Percentiles rank a stretch among this genome's conserved stretches.
These are phyloP conservation scores for Spondyliosoma cantharus DNA, from an alignment of 2,797 vertebrate species.

Conservation along the genomic window DNA sequence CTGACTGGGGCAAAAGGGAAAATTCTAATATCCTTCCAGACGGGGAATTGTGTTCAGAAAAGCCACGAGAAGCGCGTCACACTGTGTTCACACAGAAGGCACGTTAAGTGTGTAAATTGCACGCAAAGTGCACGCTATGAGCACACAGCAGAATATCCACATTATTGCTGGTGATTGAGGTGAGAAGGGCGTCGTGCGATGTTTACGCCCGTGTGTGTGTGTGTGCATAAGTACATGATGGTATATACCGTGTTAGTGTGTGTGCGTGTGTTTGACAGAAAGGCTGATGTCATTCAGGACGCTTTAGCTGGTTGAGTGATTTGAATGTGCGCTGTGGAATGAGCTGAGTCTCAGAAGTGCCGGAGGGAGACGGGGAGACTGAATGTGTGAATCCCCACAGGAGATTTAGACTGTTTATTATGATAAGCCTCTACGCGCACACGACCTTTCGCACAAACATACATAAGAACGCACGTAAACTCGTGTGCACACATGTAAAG, in stretches of 20 bases:
- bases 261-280: constrained; percentile 33
- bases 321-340: constrained; percentile 68
- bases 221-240: constrained; percentile 28
- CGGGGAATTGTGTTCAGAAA: constrained; percentile 40
- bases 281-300: constrained; percentile 71
- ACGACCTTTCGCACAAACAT: constrained; percentile 38
- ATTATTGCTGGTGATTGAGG: constrained; percentile 45
- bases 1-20: constrained; percentile 68
- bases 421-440: constrained; percentile 54
- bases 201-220: constrained; percentile 10
- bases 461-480: constrained; percentile 39
- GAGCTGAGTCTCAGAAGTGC: constrained; percentile 63
- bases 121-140: background rate
- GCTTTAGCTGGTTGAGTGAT: constrained; percentile 74
- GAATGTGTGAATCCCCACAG: constrained; percentile 68
- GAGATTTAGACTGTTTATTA: constrained; percentile 72
- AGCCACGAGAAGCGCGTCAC: constrained; percentile 31
- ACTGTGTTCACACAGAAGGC: constrained; percentile 21
- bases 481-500: constrained; percentile 8
- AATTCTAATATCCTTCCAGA: constrained; percentile 63
- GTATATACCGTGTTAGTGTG: constrained; percentile 1
- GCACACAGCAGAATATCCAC: constrained; percentile 1
- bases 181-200: constrained; percentile 14
- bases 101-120: constrained; percentile 38
- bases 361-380: constrained; percentile 48